A percentile compares a stretch with the other conserved stretches of the same genome.
Evolutionary conservation across 2,113 vertebrate species (phyloP).

Genomic region (Carettochelys insculpta): DNA sequence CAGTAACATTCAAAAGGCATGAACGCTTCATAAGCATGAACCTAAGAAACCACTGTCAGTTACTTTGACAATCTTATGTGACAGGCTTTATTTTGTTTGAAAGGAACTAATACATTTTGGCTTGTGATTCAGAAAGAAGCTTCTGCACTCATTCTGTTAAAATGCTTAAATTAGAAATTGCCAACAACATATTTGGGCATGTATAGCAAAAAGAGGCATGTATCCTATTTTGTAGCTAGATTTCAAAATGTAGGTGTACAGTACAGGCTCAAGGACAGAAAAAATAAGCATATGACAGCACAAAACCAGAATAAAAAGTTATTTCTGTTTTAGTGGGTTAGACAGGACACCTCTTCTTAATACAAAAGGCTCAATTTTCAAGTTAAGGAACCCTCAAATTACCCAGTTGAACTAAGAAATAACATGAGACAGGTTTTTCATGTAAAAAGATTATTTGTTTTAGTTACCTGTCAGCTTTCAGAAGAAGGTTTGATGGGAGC

Average conservation of each 20-base stretch:
- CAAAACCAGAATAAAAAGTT: slow-evolving; percentile 41
- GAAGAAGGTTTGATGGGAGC: slow-evolving; percentile 90
- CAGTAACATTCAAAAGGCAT: background rate
- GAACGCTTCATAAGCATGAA: slow-evolving; percentile 15
- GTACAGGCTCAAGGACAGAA: slow-evolving; percentile 5
- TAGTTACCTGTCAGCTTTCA: slow-evolving; percentile 91
- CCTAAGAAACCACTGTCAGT: slow-evolving; percentile 11
- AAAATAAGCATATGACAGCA: slow-evolving; percentile 55
- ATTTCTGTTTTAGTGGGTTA: slow-evolving; percentile 17
- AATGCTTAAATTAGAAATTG: slow-evolving; percentile 58
- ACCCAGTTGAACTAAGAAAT: slow-evolving; percentile 5
- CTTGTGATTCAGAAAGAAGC: slow-evolving; percentile 40
- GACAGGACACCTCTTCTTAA: slow-evolving; percentile 44
- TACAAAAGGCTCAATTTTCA: slow-evolving; percentile 21
- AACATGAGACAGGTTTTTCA: background rate
- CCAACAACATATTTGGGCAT: slow-evolving; percentile 45
- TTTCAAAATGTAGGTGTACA: slow-evolving; percentile 60
- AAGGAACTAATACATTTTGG: slow-evolving; percentile 61
- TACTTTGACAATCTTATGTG: slow-evolving; percentile 50
- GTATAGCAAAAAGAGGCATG: slow-evolving; percentile 53
- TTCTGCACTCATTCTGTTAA: slow-evolving; percentile 51
- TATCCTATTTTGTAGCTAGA: slow-evolving; percentile 37
- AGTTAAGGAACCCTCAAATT: slow-evolving; percentile 28
- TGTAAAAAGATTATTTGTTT: fast-evolving
- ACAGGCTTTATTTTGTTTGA: slow-evolving; percentile 57